Conservation (phyloP, 2,888 invertebrate species). For the Liodrosophila aerea region DNA sequence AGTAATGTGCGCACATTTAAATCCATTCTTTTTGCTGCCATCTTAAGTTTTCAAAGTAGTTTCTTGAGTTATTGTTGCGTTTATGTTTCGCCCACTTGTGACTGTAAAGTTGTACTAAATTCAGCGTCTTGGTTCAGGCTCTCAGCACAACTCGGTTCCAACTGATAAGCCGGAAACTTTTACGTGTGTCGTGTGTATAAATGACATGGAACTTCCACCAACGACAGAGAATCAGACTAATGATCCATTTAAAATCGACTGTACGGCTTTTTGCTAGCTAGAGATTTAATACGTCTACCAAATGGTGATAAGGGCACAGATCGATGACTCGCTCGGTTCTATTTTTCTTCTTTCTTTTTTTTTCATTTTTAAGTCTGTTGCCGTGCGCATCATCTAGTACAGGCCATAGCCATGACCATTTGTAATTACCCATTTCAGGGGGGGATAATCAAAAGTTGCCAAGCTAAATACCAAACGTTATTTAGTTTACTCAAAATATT, state of each 20-base stretch:
- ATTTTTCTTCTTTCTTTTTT: too few species aligned
- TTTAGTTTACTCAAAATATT: too few species aligned
- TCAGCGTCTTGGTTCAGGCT: background rate
- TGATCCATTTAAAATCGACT: conserved; percentile 13
- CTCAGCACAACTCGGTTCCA: conserved; percentile 33
- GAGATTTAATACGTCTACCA: too few species aligned
- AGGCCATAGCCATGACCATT: conserved; percentile 21
- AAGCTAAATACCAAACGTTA: too few species aligned
- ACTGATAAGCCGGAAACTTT: conserved; percentile 43
- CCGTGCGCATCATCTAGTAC: conserved; percentile 17
- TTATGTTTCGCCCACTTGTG: conserved; percentile 42
- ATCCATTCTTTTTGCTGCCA: conserved; percentile 83
- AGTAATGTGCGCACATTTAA: conserved; percentile 85
- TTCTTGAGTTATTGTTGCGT: conserved; percentile 14
- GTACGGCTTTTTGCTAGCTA: conserved; percentile 1
- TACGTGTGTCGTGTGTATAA: background rate
- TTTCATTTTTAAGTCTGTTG: conserved; percentile 17
- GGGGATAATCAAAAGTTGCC: conserved; percentile 1
- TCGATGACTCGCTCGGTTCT: background rate
- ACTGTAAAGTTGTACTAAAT: conserved; percentile 70
- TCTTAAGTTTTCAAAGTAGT: conserved; percentile 22
- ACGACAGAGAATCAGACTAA: background rate
- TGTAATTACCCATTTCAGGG: conserved; percentile 27
- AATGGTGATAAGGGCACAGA: too few species aligned
- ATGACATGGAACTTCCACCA: conserved; percentile 19